A percentile compares a stretch with the other conserved stretches of the same genome.
Evolutionary conservation across 2,113 vertebrate species (phyloP).

Genomic region (Centropristis striata): DNA sequence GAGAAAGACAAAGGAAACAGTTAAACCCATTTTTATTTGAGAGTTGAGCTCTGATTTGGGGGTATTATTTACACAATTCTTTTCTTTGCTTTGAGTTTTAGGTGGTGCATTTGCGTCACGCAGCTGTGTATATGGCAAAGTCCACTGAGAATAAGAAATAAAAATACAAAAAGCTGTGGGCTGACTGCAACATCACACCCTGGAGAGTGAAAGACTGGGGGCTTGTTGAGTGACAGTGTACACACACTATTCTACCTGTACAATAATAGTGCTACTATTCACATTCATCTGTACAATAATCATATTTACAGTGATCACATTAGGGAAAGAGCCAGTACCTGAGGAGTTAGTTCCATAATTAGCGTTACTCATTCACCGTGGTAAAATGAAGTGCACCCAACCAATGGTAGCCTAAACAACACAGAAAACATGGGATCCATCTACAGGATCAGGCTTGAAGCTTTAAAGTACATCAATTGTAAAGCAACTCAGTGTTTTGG

Average conservation of each 20-base stretch:
- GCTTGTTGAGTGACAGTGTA: conserved; percentile 66
- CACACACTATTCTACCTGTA: conserved; percentile 77
- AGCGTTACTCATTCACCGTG: conserved; percentile 56
- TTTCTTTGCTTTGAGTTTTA: conserved; percentile 37
- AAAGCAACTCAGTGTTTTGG: conserved; percentile 12
- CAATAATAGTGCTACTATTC: conserved; percentile 81
- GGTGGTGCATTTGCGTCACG: conserved; percentile 54
- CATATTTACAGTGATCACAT: conserved; percentile 82
- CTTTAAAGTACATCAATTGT: conserved; percentile 12
- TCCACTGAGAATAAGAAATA: conserved; percentile 59
- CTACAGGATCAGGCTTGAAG: conserved; percentile 15
- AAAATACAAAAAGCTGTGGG: conserved; percentile 61
- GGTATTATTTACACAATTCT: conserved; percentile 70
- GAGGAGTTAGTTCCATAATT: conserved; percentile 77
- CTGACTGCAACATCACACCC: conserved; percentile 42
- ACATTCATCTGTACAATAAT: conserved; percentile 82
- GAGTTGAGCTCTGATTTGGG: conserved; percentile 65
- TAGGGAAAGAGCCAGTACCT: conserved; percentile 77
- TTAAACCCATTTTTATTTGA: conserved; percentile 79
- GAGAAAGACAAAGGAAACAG: conserved; percentile 46
- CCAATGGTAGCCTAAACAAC: conserved; percentile 44
- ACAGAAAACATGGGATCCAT: conserved; percentile 28
- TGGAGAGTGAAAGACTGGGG: conserved; percentile 46
- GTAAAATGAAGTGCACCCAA: conserved; percentile 53
- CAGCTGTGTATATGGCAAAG: conserved; percentile 48